Evolutionary conservation across 2,113 vertebrate species (phyloP), one percentile per base, ranked within the genome.

Genomic region (Acanthochromis polyacanthus): DNA sequence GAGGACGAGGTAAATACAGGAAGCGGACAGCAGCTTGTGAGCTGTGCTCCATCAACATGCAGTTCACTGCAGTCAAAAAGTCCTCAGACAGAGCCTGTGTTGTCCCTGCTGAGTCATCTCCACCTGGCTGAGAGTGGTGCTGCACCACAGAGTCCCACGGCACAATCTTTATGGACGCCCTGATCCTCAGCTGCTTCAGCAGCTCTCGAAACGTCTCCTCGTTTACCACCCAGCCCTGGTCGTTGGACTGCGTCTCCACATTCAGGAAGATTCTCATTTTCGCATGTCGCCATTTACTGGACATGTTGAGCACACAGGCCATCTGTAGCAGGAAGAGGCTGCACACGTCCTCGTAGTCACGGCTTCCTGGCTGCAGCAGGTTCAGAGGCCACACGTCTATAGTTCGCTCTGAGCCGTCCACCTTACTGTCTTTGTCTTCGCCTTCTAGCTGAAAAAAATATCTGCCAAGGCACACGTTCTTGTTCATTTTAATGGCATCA

Each of bases 231-330:
- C 96, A 96, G 8, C 96, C 92, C 38, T 95, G 95, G 83, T 96
- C 95, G 2, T 74, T 91, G 6, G 95, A 95, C 61, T 91, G 82
- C 0, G 91, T 92, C 86, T 96, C 96, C 75, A 96, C 92, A 4
- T 97, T 97, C 46, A 98, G 90, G 84, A 97, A 97, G 88, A 98
- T 96, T 15, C 97, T 93, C 46, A 98, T 95, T n/a, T 92, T 91
- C 0, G 96, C 96, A 0, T 92, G 92, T 17, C 96, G 95, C 97
- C 97, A 98, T n/a, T 95, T 94, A 72, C 38, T 92, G 55, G 96
- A 96, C 97, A 98, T 98, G 94, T 96, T 96, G 62, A 98, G 93
- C 63, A 98, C 95, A 11, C 97, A 97, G 2, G 97, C 97, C 96
- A 98, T 97, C 92, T 98, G 97, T 61, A 98, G 93, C 52, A 97